Evolutionary conservation across 2,797 vertebrate species (phyloP), one percentile per base, ranked within the genome.

Genomic region (Bradypodion pumilum): DNA sequence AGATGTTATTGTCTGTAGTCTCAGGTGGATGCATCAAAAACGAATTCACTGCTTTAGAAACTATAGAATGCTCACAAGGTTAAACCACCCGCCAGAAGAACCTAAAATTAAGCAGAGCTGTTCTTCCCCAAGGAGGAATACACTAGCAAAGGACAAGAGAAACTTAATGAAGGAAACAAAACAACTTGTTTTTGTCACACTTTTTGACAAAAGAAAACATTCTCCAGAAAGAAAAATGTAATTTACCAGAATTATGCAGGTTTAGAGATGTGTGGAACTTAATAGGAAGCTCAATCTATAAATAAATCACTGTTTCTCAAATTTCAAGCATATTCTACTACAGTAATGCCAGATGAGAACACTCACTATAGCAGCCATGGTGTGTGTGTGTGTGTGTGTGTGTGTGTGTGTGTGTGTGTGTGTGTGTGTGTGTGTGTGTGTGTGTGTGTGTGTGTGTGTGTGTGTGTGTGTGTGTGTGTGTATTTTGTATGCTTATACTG

Each of bases 51-150:
- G 13, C 29, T 16, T 23, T 32, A 35, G 35, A 23, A 89, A 92
- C 27, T 85, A 76, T 40, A 76, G 78, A 89, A n/a, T 86, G 19
- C 69, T 91, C 85, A 89, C 87, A 83, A 74, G 85, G 73, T 52
- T 89, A 90, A 91, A 90, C 81, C 91, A 90, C 3, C 0, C 78
- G 66, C 78, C 80, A 76, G 35, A 90, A 80, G 12, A 88, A 89
- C 88, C 70, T 74, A 75, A 89, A 86, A 87, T 84, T 74, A 0
- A 7, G 84, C 80, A 85, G 83, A 73, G 74, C 0, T 1, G 60
- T 52, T 88, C 27, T 62, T 90, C 74, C 16, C 29, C 21, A 44
- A 70, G 75, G 19, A 16, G 23, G 23, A 80, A 88, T 27, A 32
- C 62, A 44, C 3, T 74, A 60, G 86, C 37, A 91, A 89, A 78